These are phyloP conservation scores for Lysiphlebus fabarum DNA, from an alignment of 1,140 invertebrate genomes.

Conservation along the genomic window DNA sequence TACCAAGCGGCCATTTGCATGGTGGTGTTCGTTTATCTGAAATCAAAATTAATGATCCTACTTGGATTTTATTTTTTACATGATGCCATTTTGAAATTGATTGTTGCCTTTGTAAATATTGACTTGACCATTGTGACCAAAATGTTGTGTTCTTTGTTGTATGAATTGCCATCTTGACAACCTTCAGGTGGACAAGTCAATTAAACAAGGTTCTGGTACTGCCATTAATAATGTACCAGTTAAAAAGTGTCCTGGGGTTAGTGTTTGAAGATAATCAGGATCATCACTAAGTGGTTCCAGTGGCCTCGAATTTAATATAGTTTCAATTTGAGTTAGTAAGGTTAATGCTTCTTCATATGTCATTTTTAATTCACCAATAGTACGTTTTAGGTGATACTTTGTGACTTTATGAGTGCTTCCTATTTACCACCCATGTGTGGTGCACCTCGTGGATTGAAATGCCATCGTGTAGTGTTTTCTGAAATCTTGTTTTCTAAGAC, in stretches of 20 bases:
- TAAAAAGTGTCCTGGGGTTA: conserved; percentile 31
- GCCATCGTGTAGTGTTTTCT: conserved; percentile 18
- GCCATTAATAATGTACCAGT: conserved; percentile 18
- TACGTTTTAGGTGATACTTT: conserved; percentile 18
- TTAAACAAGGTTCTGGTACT: conserved; percentile 31
- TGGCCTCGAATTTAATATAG: too few relatives aligned
- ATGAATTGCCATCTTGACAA: conserved; percentile 25
- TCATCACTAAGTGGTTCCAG: too few relatives aligned
- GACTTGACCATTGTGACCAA: conserved; percentile 25
- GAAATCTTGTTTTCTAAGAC: background rate
- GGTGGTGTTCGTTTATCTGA: too few relatives aligned
- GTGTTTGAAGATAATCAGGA: too few relatives aligned
- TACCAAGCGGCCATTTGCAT: conserved; percentile 20
- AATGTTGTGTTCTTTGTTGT: conserved; percentile 23
- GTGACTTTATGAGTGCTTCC: conserved; percentile 17
- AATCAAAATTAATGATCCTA: too few relatives aligned
- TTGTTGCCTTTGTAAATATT: too few relatives aligned
- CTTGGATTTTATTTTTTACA: too few relatives aligned
- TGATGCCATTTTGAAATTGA: too few relatives aligned
- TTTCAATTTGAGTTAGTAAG: too few relatives aligned
- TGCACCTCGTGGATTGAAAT: conserved; percentile 12
- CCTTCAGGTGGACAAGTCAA: background rate
- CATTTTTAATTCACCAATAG: too few relatives aligned
- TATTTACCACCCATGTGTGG: conserved; percentile 14
- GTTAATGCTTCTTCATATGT: too few relatives aligned